Conservation (phyloP, 2,888 invertebrate genomes). For the Pharmacophagus antenor region DNA sequence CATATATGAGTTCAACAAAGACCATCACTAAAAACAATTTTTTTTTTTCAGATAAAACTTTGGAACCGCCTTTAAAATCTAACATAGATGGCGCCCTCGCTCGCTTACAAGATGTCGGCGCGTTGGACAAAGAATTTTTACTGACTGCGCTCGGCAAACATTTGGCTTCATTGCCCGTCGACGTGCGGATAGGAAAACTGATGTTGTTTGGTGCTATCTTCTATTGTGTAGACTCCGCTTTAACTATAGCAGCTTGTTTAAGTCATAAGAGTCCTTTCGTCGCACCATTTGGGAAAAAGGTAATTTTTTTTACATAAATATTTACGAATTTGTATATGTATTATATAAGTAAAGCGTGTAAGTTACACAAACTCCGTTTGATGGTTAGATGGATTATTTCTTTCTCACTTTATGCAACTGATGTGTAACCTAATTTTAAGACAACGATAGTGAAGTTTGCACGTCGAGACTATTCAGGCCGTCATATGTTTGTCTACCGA, state of each 20-base stretch:
- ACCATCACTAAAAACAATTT: too few relatives aligned
- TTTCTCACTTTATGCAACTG: too few relatives aligned
- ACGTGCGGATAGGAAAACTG: conserved; percentile 94
- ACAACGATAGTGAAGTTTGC: too few relatives aligned
- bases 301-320: background rate
- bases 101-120: conserved; percentile 88
- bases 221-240: conserved; percentile 93
- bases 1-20: too few relatives aligned
- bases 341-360: too few relatives aligned
- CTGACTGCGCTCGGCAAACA: conserved; percentile 94
- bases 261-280: conserved; percentile 90
- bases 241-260: conserved; percentile 93
- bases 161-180: conserved; percentile 93
- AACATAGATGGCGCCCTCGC: conserved; percentile 85
- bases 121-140: conserved; percentile 86
- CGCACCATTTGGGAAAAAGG: conserved; percentile 86
- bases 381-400: too few relatives aligned
- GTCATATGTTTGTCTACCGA: too few relatives aligned
- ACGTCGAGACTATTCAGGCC: too few relatives aligned
- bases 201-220: conserved; percentile 96
- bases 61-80: conserved; percentile 86
- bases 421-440: too few relatives aligned
- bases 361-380: too few relatives aligned
- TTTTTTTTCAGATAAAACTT: conserved; percentile 78
- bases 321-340: too few relatives aligned